Conservation (phyloP, 2,888 invertebrate species). For the Gibbula magus region DNA sequence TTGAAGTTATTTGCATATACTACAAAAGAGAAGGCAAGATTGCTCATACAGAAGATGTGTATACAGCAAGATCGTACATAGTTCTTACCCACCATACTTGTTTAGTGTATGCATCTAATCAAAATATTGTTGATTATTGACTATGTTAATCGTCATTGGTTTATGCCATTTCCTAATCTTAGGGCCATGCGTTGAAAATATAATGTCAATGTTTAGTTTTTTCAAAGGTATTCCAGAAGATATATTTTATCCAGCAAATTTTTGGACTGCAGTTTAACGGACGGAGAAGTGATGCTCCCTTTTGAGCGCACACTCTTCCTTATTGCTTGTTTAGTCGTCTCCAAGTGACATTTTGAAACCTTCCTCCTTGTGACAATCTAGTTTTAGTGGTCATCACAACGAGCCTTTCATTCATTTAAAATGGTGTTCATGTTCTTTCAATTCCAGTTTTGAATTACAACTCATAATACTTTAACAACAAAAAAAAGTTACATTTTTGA, state of each 20-base stretch:
- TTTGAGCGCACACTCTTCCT: slow-evolving; percentile 65
- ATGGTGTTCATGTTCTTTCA: slow-evolving; percentile 63
- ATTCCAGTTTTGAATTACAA: slow-evolving; percentile 50
- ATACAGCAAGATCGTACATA: slow-evolving; percentile 21
- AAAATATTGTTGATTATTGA: slow-evolving; percentile 35
- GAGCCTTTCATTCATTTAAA: slow-evolving; percentile 56
- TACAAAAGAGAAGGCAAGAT: slow-evolving; percentile 33
- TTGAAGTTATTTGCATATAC: slow-evolving; percentile 34
- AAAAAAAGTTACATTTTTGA: slow-evolving; percentile 35
- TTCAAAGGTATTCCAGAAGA: slow-evolving; percentile 55
- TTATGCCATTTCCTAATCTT: slow-evolving; percentile 36
- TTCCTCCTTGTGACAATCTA: slow-evolving; percentile 59
- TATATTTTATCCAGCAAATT: slow-evolving; percentile 53
- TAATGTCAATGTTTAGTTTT: slow-evolving; percentile 46
- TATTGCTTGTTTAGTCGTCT: slow-evolving; percentile 7
- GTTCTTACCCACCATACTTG: slow-evolving; percentile 47
- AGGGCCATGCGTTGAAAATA: slow-evolving; percentile 32
- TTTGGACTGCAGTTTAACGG: slow-evolving; percentile 47
- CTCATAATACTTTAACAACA: slow-evolving; percentile 33
- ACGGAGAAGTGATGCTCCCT: slow-evolving; percentile 65
- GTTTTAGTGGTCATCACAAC: slow-evolving; percentile 66
- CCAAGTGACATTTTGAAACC: slow-evolving; percentile 14
- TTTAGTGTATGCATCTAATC: slow-evolving; percentile 41
- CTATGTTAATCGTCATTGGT: slow-evolving; percentile 35
- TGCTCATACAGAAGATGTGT: slow-evolving; percentile 44